Percentiles rank a stretch among this genome's conserved stretches.
phyloP scores from a whole-genome alignment of 2,113 vertebrate species.

The Gallinago jamesoni region DNA sequence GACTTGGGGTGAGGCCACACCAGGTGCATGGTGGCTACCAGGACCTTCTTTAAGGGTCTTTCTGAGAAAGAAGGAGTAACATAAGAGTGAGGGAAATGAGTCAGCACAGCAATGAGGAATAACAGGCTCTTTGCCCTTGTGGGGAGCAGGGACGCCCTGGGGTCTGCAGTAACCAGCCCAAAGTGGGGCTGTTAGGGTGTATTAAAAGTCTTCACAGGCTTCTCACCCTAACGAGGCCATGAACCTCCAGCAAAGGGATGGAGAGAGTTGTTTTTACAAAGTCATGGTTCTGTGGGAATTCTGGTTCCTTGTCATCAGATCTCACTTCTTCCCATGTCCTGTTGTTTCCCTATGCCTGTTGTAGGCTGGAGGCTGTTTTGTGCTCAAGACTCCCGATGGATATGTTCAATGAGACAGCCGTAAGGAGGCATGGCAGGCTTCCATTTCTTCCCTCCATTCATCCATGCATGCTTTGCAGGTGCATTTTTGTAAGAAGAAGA shows the following conservation, averaged over 20 bases:
- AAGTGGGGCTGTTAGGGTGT: not conserved
- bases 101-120: not conserved
- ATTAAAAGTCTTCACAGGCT: not conserved
- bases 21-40: not conserved
- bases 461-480: not conserved
- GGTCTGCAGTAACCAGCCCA: not conserved
- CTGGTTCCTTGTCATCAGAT: not conserved
- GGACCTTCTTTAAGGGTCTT: not conserved
- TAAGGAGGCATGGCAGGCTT: not conserved
- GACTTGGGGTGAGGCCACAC: accelerated
- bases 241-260: not conserved
- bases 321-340: not conserved
- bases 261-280: not conserved
- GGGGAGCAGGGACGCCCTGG: not conserved
- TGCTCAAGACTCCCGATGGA: not conserved
- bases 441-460: not conserved
- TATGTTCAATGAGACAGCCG: not conserved
- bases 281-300: not conserved
- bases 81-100: not conserved
- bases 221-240: not conserved
- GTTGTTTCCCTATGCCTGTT: not conserved
- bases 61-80: not conserved
- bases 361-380: not conserved
- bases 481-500: not conserved
- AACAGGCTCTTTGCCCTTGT: accelerated